phyloP scores from a whole-genome alignment of 2,113 vertebrate species.

The Hippolais icterina region DNA sequence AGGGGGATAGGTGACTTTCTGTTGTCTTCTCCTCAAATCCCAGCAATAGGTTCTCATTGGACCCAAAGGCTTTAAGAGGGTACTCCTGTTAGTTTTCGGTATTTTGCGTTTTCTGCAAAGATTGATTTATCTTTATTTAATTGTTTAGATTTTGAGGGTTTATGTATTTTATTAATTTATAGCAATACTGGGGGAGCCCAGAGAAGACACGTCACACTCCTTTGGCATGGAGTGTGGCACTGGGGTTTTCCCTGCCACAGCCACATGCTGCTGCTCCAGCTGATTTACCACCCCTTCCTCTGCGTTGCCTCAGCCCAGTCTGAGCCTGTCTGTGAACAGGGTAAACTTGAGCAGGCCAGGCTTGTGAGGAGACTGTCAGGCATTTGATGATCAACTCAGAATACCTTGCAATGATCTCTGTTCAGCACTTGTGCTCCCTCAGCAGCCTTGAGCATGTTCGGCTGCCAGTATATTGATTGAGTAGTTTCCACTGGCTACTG shows the following conservation, averaged over 20 bases:
- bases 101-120: not conserved
- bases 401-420: not conserved
- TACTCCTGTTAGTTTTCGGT: not conserved
- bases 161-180: not conserved
- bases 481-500: conserved; percentile 44
- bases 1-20: not conserved
- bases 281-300: not conserved
- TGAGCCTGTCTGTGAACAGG: not conserved
- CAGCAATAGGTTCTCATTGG: not conserved
- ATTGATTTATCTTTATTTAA: not conserved
- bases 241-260: not conserved
- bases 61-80: not conserved
- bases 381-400: not conserved
- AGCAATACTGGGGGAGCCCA: not conserved
- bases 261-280: not conserved
- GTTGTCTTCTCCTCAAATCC: not conserved
- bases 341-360: not conserved
- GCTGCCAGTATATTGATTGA: conserved; percentile 54
- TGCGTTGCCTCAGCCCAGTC: not conserved
- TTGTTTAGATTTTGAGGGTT: not conserved
- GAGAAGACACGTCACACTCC: rapidly evolving
- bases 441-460: conserved; percentile 18
- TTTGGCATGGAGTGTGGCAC: not conserved
- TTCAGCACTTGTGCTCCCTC: conserved; percentile 45
- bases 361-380: not conserved